Evolutionary conservation across 2,797 vertebrate species (phyloP).

Genomic region (Thalassophryne amazonica): DNA sequence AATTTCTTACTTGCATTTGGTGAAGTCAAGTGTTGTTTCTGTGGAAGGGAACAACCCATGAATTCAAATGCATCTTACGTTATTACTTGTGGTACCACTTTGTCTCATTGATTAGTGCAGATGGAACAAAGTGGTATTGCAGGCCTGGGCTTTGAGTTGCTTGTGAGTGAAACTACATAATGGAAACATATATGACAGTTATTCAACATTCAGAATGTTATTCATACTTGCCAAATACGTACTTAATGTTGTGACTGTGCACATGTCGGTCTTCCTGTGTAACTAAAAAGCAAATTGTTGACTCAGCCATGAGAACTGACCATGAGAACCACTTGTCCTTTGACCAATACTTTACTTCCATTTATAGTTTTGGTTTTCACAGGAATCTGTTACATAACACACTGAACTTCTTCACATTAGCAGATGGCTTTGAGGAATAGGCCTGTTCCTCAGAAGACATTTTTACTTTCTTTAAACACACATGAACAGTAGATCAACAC

Average conservation of each 20-base stretch:
- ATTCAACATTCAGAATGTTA: not conserved
- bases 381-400: not conserved
- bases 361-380: not conserved
- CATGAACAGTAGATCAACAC: too few species aligned
- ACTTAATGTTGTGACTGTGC: not conserved
- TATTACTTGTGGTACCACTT: not conserved
- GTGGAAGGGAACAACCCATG: too few species aligned
- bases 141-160: not conserved
- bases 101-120: not conserved
- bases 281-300: not conserved
- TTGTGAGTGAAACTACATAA: not conserved
- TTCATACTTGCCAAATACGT: too few species aligned
- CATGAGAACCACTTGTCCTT: not conserved
- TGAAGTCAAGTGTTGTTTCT: too few species aligned
- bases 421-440: not conserved
- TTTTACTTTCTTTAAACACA: too few species aligned
- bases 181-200: not conserved
- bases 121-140: not conserved
- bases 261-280: not conserved
- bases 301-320: not conserved
- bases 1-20: too few species aligned
- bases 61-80: too few species aligned
- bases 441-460: too few species aligned
- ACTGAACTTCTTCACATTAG: not conserved
- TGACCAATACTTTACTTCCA: not conserved